phyloP scores from a whole-genome alignment of 2,797 vertebrate species.

The Carduelis carduelis region DNA sequence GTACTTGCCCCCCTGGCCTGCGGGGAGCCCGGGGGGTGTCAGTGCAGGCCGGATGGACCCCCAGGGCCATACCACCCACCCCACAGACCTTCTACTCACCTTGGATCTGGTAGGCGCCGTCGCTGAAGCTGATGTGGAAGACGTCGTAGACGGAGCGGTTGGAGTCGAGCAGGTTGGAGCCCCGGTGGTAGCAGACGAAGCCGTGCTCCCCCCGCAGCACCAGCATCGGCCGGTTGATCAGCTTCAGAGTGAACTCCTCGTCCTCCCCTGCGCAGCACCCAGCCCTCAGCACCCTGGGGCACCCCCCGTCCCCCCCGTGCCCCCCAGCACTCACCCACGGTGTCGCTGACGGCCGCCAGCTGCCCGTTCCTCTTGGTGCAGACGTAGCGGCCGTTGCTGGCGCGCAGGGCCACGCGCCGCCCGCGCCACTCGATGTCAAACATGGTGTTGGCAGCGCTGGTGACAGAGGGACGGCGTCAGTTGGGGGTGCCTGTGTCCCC shows the following conservation, averaged over 20 bases:
- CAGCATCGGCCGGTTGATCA: constrained; percentile 93
- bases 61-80: rapidly evolving
- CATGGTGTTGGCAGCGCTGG: constrained; percentile 87
- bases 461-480: background rate
- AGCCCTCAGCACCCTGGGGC: background rate
- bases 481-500: rapidly evolving
- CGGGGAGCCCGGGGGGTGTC: rapidly evolving
- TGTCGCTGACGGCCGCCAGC: constrained; percentile 88
- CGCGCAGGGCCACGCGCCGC: constrained; percentile 87
- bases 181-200: constrained; percentile 92
- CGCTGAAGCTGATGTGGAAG: constrained; percentile 87
- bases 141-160: constrained; percentile 93
- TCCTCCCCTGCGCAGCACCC: constrained; percentile 79
- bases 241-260: constrained; percentile 88
- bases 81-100: constrained; percentile 60
- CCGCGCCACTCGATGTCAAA: constrained; percentile 94
- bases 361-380: constrained; percentile 96
- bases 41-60: rapidly evolving
- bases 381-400: constrained; percentile 91
- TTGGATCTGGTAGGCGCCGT: constrained; percentile 92
- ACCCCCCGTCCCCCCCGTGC: rapidly evolving
- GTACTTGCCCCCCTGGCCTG: constrained; percentile 86
- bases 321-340: constrained; percentile 79
- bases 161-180: constrained; percentile 90
- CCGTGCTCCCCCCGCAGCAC: constrained; percentile 92